A percentile compares a stretch with the other conserved stretches of the same genome.
phyloP scores from a whole-genome alignment of 2,113 vertebrate genomes.

The Periophthalmus modestus region DNA sequence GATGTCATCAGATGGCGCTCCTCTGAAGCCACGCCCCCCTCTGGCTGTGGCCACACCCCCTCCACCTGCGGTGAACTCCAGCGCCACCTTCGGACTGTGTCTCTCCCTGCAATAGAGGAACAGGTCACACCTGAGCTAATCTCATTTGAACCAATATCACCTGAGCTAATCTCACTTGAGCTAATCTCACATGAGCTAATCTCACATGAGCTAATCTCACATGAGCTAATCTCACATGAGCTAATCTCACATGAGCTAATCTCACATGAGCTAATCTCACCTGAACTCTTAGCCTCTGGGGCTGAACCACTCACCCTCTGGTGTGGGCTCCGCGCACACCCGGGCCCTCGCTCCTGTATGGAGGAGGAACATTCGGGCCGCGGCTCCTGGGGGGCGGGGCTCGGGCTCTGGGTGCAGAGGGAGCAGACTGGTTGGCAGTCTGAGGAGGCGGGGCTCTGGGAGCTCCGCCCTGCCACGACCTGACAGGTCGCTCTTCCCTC shows the following conservation, averaged over 20 bases:
- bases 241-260: slow-evolving; percentile 4
- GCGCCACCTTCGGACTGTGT: slow-evolving; percentile 20
- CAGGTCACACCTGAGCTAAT: slow-evolving; percentile 19
- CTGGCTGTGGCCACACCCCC: slow-evolving; percentile 31
- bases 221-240: too few species aligned
- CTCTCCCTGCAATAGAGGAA: slow-evolving; percentile 42
- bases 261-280: too few species aligned
- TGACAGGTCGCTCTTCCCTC: slow-evolving; percentile 63
- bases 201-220: too few species aligned
- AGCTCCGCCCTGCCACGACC: slow-evolving; percentile 69
- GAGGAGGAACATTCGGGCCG: slow-evolving; percentile 27
- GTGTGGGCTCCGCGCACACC: neutral
- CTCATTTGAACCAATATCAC: neutral
- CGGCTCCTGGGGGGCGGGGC: slow-evolving; percentile 24
- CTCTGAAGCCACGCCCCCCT: slow-evolving; percentile 16
- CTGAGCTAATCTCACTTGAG: neutral
- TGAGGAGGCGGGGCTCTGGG: slow-evolving; percentile 42
- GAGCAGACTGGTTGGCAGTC: slow-evolving; percentile 24
- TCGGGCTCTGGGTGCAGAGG: slow-evolving; percentile 9
- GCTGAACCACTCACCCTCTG: neutral
- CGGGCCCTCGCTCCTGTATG: slow-evolving; percentile 13
- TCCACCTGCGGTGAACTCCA: slow-evolving; percentile 27
- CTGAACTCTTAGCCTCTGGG: neutral
- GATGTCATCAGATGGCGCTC: neutral
- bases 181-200: slow-evolving; percentile 16